Evolutionary conservation across 2,113 vertebrate genomes (phyloP).

Genomic region (Notothenia rossii): DNA sequence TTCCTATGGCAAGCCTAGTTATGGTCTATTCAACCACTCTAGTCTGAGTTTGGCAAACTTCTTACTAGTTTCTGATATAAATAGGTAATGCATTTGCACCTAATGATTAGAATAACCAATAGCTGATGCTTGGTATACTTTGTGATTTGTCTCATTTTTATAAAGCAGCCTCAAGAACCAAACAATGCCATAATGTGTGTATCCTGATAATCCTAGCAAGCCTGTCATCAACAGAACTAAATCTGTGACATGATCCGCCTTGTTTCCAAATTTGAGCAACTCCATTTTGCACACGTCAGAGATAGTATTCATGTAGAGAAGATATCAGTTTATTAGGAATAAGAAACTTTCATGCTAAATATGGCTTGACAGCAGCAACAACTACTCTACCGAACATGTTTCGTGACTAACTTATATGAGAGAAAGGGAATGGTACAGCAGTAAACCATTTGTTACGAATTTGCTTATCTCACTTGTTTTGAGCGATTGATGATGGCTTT

Average conservation of each 20-base stretch:
- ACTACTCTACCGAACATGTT: neutral
- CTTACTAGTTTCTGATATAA: too few relatives aligned
- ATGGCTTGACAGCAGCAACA: neutral
- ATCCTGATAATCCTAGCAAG: conserved; percentile 14
- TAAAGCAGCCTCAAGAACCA: neutral
- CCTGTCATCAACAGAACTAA: neutral
- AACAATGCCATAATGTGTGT: neutral
- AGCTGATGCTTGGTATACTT: neutral
- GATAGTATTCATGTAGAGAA: neutral
- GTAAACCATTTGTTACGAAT: neutral
- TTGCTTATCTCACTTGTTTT: too few relatives aligned
- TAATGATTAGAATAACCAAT: neutral
- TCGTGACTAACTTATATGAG: neutral
- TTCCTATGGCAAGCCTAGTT: neutral
- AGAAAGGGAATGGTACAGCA: neutral
- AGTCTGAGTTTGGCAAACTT: neutral
- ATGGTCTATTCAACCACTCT: neutral
- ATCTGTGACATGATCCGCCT: neutral
- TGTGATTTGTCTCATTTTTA: neutral
- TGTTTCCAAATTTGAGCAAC: conserved; percentile 1
- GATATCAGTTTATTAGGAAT: neutral
- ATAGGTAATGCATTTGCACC: neutral
- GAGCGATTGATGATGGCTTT: neutral
- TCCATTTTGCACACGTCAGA: neutral
- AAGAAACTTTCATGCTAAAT: neutral